A percentile compares a stretch with the other conserved stretches of the same genome.
Conservation (phyloP, 2,888 invertebrate species). For the Pyrrhia umbra region DNA sequence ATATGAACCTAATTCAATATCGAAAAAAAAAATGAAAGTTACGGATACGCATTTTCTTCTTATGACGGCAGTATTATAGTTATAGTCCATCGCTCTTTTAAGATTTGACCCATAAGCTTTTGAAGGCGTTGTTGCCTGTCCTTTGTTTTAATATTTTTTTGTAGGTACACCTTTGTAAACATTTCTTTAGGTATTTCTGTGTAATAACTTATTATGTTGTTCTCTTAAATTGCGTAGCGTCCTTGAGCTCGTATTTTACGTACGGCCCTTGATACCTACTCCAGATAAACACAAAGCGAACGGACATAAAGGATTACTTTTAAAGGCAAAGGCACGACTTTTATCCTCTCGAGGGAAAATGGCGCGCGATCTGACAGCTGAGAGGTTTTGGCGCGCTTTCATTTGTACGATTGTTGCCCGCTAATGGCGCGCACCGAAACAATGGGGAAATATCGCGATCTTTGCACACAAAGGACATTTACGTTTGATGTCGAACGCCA, state of each 20-base stretch:
- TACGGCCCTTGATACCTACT: conserved; percentile 53
- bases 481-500: conserved; percentile 84
- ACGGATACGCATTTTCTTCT: no score
- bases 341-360: conserved; percentile 76
- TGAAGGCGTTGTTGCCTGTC: no score
- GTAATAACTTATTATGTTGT: conserved; percentile 4
- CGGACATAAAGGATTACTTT: conserved; percentile 66
- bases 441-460: conserved; percentile 81
- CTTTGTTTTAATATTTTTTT: no score
- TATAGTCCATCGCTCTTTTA: no score
- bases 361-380: conserved; percentile 84
- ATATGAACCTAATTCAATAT: no score
- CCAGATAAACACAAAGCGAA: conserved; percentile 60
- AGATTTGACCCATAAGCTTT: no score
- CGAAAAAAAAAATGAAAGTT: no score
- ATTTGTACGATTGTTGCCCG: conserved; percentile 80
- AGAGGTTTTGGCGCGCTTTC: conserved; percentile 80
- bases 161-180: no score
- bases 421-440: conserved; percentile 85
- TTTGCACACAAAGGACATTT: conserved; percentile 81
- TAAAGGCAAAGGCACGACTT: conserved; percentile 69
- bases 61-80: no score
- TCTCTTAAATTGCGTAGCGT: conserved; percentile 23
- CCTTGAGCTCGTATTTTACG: conserved; percentile 46
- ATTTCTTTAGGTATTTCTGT: conserved; percentile 15